These are phyloP conservation scores for Psophia crepitans DNA, from an alignment of 2,113 vertebrate species.

Conservation along the genomic window DNA sequence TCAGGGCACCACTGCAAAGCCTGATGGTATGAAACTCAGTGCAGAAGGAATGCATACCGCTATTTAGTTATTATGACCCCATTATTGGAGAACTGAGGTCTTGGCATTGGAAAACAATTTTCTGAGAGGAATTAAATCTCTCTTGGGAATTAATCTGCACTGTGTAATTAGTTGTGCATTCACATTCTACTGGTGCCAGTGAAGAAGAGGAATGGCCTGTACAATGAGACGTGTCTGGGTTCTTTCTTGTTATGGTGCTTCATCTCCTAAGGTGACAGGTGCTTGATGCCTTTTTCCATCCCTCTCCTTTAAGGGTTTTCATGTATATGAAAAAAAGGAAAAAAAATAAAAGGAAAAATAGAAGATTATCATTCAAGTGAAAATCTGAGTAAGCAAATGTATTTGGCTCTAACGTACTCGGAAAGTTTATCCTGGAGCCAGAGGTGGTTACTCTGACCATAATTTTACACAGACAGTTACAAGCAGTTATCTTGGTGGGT, in stretches of 20 bases:
- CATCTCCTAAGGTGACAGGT: not conserved
- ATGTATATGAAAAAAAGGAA: not conserved
- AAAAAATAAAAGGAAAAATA: not conserved
- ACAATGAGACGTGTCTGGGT: not conserved
- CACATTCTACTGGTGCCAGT: not conserved
- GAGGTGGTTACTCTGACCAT: conserved; percentile 56
- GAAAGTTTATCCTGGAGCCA: conserved; percentile 69
- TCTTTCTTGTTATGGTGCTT: not conserved
- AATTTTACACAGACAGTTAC: conserved; percentile 68
- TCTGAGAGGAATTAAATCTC: not conserved
- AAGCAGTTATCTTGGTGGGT: conserved; percentile 46
- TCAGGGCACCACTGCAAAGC: not conserved
- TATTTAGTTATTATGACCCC: not conserved
- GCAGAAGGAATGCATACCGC: not conserved
- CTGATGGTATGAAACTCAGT: not conserved
- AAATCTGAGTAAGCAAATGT: conserved; percentile 74
- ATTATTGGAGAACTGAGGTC: not conserved
- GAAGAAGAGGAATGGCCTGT: not conserved
- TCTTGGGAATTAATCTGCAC: not conserved
- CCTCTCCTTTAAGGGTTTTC: not conserved
- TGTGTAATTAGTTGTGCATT: not conserved
- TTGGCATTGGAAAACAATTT: not conserved
- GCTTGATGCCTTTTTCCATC: not conserved
- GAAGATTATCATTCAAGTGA: conserved; percentile 44
- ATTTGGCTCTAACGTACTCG: conserved; percentile 58